Base-by-base conservation (phyloP, 2,888 invertebrate species). In the Leptinotarsa juncta region DNA sequence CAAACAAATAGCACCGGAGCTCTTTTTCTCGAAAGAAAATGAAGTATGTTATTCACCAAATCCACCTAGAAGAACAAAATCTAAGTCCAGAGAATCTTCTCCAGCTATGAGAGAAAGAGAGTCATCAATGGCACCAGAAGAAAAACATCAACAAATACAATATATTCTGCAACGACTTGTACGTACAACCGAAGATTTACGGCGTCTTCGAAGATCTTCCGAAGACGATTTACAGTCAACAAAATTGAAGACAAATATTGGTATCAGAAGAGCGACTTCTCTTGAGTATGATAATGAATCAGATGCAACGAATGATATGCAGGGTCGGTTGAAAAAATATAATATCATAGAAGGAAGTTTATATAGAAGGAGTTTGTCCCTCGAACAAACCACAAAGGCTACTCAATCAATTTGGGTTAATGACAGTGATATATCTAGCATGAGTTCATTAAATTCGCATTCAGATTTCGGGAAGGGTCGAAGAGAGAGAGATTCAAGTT, bases 401-500 rank as follows among this genome's bases (percentile, higher is more conserved):
- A 90, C 90, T 79, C 90, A 94, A 89, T 90, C 90, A 74, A 95
- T 96, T 83, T 96, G 96, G 96, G 94, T 93, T 81, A 92, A 93
- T 48, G 95, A 95, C 79, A 95, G 95, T 75, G 96, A 96, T 85
- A 91, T 95, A 75, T 94, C 95, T 0, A 96, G 96, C 76, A 90
- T 96, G 87, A 94, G 95, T 83, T 96, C 96, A 0, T 86, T 90
- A 51, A 88, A 88, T 72, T 82, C 84, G 57, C 88, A 87, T 66
- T 88, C 89, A 4, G 90, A 89, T 78, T 82, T 85, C 60, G 94
- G 94, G 80, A 88, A 89, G 20, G 89, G 90, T 70, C 92, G 90
- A 77, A 90, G 90, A 65, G 90, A 94, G 70, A 90, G 94, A 70
- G 95, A 95, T 85, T 91, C 93, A 60, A 95, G 95, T 84, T 90